phyloP scores from a whole-genome alignment of 2,797 vertebrate species.

The Helarctos malayanus region DNA sequence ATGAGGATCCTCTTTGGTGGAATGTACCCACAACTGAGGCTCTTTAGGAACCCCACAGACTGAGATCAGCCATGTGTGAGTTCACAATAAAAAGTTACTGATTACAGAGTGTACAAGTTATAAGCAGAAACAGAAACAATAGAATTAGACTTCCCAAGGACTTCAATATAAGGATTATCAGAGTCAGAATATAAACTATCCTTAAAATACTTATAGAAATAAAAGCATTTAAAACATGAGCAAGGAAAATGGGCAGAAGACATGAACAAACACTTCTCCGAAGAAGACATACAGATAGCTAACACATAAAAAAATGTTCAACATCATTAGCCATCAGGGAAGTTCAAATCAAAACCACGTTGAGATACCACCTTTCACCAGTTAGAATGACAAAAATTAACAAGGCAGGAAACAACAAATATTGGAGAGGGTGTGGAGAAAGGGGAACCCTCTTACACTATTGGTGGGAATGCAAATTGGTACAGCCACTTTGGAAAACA shows the following conservation, averaged over 20 bases:
- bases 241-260: background rate
- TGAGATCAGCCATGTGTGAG: background rate
- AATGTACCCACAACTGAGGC: background rate
- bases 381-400: no score
- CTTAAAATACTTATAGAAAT: slow-evolving; percentile 37
- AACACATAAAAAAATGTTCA: no score
- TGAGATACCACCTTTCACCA: no score
- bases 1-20: background rate
- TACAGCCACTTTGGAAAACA: no score
- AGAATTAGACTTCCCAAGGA: slow-evolving; percentile 35
- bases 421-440: no score
- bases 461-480: no score
- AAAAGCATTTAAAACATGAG: slow-evolving; percentile 7
- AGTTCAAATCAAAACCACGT: no score
- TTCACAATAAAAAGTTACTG: slow-evolving; percentile 19
- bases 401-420: no score
- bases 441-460: no score
- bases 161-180: background rate
- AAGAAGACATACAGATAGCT: no score
- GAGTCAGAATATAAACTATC: background rate
- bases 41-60: background rate
- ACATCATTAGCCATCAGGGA: no score
- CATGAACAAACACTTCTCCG: no score
- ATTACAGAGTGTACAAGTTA: background rate
- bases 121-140: slow-evolving; percentile 3